Percentiles rank a stretch among this genome's conserved stretches.
Conservation (phyloP, 2,113 vertebrate genomes). For the Silurus asotus region DNA sequence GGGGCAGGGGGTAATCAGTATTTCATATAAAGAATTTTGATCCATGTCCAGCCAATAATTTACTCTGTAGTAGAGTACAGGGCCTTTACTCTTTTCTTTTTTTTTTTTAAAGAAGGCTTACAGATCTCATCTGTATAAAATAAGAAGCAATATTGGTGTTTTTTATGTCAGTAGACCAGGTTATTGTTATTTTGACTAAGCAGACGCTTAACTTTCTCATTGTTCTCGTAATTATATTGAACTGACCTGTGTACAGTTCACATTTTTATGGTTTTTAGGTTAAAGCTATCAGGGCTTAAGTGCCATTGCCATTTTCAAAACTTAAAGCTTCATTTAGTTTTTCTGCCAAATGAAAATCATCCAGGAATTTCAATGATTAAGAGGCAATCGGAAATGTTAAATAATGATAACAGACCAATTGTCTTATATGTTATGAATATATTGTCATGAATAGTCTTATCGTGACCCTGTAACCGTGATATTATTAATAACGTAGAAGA, state of each 20-base stretch:
- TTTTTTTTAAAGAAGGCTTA: not conserved
- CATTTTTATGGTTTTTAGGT: not conserved
- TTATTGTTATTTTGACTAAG: not conserved
- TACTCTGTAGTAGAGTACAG: not conserved
- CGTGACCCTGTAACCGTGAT: not conserved
- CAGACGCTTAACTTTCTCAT: not conserved
- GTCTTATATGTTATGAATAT: not conserved
- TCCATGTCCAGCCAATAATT: not conserved
- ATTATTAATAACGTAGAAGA: not conserved
- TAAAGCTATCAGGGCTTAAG: not conserved
- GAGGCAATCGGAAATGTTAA: not conserved
- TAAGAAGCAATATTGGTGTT: not conserved
- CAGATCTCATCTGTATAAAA: not conserved
- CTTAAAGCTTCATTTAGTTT: not conserved
- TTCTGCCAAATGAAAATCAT: not conserved
- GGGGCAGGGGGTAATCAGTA: not conserved
- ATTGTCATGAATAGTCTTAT: not conserved
- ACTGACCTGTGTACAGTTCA: not conserved
- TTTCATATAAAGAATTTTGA: constrained; percentile 11
- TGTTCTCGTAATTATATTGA: not conserved
- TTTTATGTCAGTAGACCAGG: not conserved
- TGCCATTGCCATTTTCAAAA: not conserved
- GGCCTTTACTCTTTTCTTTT: not conserved
- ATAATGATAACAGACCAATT: not conserved
- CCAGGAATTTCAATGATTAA: not conserved